Evolutionary conservation across 2,888 invertebrate genomes (phyloP), one percentile per base, ranked within the genome.

Genomic region (Parnassius smintheus): DNA sequence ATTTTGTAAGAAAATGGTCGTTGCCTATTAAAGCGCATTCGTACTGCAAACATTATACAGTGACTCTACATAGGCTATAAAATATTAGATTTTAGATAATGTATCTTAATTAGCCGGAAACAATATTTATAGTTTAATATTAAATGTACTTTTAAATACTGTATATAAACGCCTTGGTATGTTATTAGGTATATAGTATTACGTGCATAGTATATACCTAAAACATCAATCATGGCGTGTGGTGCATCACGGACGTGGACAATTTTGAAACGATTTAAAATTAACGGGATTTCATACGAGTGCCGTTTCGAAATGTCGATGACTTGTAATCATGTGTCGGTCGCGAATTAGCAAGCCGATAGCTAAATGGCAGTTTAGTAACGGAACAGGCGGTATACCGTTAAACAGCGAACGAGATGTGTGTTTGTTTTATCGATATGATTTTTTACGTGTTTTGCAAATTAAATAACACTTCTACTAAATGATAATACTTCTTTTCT

Each of bases 221-320:
- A 22, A 35, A 22, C 42, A 54, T 54, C 54, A 54, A 60, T 54
- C 54, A 60, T n/a, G 11, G 9, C 13, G 22, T 12, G 46, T 22
- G 42, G 42, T 60, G 55, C 55, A 55, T 42, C 60, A 49, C 22
- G 12, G 42, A n/a, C 48, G 60, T 41, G n/a, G 53, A 8, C 12
- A 18, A 35, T 35, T 53, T 22, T 48, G 41, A 46, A 61, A 50
- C 44, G 49, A 51, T 69, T 68, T 71, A 68, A 69, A 71, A 73
- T 73, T 75, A 80, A 79, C 79, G 78, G 80, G 68, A 78, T 66
- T 70, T 67, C 49, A 66, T 66, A 72, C 71, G 70, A 66, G 62
- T 65, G 64, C 65, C 56, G 67, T 71, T 65, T 65, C 63, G 60
- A 67, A 69, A 66, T 66, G 68, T 65, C 68, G 62, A 68, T 69